These are phyloP conservation scores for cat (Felis catus) DNA, from an alignment of 2,113 vertebrate species.

Conservation along the genomic window DNA sequence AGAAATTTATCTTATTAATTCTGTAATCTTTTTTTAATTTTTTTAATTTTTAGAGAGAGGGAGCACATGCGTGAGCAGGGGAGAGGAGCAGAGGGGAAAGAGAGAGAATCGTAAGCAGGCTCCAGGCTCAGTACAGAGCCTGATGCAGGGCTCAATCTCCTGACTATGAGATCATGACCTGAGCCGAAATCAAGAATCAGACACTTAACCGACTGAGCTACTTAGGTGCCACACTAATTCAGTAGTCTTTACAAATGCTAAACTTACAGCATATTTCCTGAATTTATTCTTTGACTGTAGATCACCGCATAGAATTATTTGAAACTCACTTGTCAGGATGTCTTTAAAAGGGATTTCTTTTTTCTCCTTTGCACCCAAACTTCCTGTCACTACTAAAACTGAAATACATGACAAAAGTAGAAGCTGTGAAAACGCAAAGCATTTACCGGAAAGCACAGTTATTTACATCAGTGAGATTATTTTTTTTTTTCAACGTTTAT, in stretches of 20 bases:
- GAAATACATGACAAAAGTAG: background rate
- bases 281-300: background rate
- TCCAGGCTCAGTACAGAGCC: no score
- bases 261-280: slow-evolving; percentile 14
- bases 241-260: background rate
- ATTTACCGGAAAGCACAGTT: background rate
- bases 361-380: background rate
- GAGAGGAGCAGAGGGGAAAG: no score
- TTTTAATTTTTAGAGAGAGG: no score
- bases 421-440: background rate
- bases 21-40: background rate
- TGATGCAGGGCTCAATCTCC: no score
- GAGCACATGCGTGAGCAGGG: no score
- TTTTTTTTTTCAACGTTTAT: background rate
- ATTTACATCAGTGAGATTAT: background rate
- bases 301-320: background rate
- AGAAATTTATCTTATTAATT: slow-evolving; percentile 30
- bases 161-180: no score
- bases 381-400: background rate
- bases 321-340: background rate
- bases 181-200: no score
- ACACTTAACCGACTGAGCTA: no score
- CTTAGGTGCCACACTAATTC: background rate
- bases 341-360: background rate
- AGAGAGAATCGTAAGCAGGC: no score